These are phyloP conservation scores for Lucifuga dentata DNA, from an alignment of 2,113 vertebrate species.

Conservation along the genomic window DNA sequence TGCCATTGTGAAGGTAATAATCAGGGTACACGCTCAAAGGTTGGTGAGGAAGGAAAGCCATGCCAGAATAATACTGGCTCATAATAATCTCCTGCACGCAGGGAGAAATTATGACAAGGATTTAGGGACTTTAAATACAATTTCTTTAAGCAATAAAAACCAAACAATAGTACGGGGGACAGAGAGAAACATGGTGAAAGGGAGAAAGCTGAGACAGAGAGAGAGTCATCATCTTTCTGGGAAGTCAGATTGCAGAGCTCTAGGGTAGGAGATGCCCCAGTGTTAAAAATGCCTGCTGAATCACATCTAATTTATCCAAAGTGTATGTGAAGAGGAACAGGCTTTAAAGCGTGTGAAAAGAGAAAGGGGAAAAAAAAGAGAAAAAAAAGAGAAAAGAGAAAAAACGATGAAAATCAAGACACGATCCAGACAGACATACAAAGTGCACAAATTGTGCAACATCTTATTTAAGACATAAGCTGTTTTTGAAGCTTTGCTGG, in stretches of 20 bases:
- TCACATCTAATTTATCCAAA: slow-evolving; percentile 74
- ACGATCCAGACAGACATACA: slow-evolving; percentile 29
- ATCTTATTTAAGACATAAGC: slow-evolving; percentile 60
- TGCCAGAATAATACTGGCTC: slow-evolving; percentile 73
- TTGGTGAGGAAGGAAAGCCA: slow-evolving; percentile 68
- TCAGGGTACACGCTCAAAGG: slow-evolving; percentile 64
- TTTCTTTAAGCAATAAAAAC: slow-evolving; percentile 65
- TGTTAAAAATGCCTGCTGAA: slow-evolving; percentile 67
- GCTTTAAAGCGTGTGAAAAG: slow-evolving; percentile 1
- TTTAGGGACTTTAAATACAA: slow-evolving; percentile 78
- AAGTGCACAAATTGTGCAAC: background rate
- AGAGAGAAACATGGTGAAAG: slow-evolving; percentile 11
- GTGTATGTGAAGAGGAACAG: slow-evolving; percentile 30
- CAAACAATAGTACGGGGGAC: slow-evolving; percentile 50
- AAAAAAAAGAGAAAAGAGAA: slow-evolving; percentile 9
- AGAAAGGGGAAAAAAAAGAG: background rate
- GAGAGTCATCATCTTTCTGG: slow-evolving; percentile 62
- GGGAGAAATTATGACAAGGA: slow-evolving; percentile 75
- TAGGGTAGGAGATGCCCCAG: slow-evolving; percentile 54
- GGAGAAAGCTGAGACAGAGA: slow-evolving; percentile 27
- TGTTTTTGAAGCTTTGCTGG: slow-evolving; percentile 40
- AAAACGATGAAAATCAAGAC: background rate
- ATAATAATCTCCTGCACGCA: slow-evolving; percentile 73
- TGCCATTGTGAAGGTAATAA: slow-evolving; percentile 71
- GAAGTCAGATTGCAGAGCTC: slow-evolving; percentile 68